Evolutionary conservation across 2,797 vertebrate species (phyloP).

Genomic region (Loriculus beryllinus): DNA sequence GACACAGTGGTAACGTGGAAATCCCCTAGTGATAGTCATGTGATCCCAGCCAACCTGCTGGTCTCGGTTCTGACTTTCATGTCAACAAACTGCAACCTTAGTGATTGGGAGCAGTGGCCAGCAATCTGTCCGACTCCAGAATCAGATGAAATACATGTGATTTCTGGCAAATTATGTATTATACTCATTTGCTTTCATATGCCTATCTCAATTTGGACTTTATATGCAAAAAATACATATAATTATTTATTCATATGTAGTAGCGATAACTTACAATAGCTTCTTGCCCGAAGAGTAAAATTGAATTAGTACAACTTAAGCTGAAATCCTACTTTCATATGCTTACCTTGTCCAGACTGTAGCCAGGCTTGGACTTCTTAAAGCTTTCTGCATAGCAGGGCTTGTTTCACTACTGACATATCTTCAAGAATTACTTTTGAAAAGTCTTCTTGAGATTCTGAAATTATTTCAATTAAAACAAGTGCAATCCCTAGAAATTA

Average conservation of each 20-base stretch:
- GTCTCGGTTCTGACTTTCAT: not conserved
- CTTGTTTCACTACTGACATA: not conserved
- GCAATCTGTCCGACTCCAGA: not conserved
- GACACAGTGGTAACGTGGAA: not conserved
- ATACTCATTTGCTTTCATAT: not conserved
- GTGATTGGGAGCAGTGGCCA: not conserved
- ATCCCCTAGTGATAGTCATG: not conserved
- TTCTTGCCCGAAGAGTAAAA: not conserved
- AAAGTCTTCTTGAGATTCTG: not conserved
- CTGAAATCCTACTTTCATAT: not conserved
- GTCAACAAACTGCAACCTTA: not conserved
- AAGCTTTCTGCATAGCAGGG: not conserved
- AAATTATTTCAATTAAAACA: not conserved
- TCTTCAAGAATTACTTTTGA: not conserved
- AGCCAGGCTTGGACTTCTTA: not conserved
- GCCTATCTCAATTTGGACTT: not conserved
- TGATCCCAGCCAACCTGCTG: not conserved
- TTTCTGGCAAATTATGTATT: not conserved
- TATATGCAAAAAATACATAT: not conserved
- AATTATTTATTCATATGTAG: not conserved
- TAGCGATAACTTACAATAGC: not conserved
- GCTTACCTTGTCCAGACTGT: not conserved
- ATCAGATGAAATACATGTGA: not conserved
- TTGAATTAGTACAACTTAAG: not conserved
- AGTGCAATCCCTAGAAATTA: not conserved